A percentile compares a stretch with the other conserved stretches of the same genome.
Conservation (phyloP, 2,797 vertebrate genomes). For the Argyrosomus regius region DNA sequence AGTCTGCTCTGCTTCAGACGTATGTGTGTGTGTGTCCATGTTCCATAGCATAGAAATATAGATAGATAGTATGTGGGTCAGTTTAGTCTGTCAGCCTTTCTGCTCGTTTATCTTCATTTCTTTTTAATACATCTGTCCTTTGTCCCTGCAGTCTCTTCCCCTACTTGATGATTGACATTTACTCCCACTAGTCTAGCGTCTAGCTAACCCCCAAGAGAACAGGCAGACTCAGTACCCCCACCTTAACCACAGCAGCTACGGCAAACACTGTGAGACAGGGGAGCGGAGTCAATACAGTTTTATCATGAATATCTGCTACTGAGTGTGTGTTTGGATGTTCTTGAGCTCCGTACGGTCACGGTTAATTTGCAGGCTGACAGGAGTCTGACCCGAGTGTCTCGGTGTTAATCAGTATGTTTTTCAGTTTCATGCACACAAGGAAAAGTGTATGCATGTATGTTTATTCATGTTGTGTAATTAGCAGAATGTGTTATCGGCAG, state of each 20-base stretch:
- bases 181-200: conserved; percentile 19
- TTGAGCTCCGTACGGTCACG: conserved; percentile 1
- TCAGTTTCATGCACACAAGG: conserved; percentile 41
- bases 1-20: conserved; percentile 43
- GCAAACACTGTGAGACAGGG: conserved; percentile 7
- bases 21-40: conserved; percentile 34
- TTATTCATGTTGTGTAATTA: conserved; percentile 80
- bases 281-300: conserved; percentile 13
- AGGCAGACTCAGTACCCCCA: conserved; percentile 21
- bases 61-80: background rate
- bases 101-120: background rate
- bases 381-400: conserved; percentile 46
- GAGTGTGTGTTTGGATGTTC: conserved; percentile 5
- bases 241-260: conserved; percentile 23
- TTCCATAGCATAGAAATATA: conserved; percentile 11
- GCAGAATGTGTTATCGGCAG: conserved; percentile 66
- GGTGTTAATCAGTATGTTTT: conserved; percentile 73
- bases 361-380: conserved; percentile 63
- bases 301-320: conserved; percentile 35
- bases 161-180: conserved; percentile 39
- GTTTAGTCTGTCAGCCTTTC: conserved; percentile 8
- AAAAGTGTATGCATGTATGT: conserved; percentile 55
- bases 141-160: conserved; percentile 17
- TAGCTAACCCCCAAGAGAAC: conserved; percentile 21
- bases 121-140: conserved; percentile 18